Base-by-base conservation (phyloP, 2,113 vertebrate genomes). In the Osmerus eperlanus region DNA sequence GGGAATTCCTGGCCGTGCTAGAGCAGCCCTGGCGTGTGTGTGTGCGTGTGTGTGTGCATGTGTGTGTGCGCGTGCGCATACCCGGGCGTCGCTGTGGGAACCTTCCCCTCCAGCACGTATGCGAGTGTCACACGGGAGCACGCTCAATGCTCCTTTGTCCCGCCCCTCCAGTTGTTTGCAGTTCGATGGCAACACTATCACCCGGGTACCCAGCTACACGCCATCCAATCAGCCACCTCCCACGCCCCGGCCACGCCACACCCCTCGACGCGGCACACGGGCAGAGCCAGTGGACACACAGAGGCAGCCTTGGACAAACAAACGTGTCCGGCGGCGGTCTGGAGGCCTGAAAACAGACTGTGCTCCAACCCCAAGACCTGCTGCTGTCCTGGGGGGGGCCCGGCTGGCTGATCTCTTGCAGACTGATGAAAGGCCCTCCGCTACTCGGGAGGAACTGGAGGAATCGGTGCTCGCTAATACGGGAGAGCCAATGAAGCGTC, bases 401-500 rank as follows among this genome's bases (percentile, higher is more conserved):
- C 1, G 41, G 41, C 41, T 47, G 41, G 41, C 41, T 12, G 41
- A 47, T 47, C 41, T 47, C 41, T 47, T 12, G 41, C 41, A 11
- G 41, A 12, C 83, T 85, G 77, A 84, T 81, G 77, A 89, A 90
- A 87, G 83, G 88, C 79, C 76, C 72, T 79, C 77, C 81, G 88
- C 87, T 88, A 90, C 86, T 85, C 82, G 86, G 85, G 75, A 78
- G 76, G 84, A 84, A 87, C 83, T 84, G 87, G 91, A 91, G 85
- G 87, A 92, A 87, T 76, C 83, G 81, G 84, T 21, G 21, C 87
- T 87, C 82, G 84, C 91, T 91, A 91, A 88, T 88, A 87, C 88
- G 85, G 85, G 90, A 90, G 0, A 88, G 89, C 83, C 90, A 90
- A 92, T 92, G 91, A 91, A 80, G 79, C 81, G 71, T 0, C 70